phyloP scores from a whole-genome alignment of 1,140 invertebrate genomes.

The Diuraphis noxia region DNA sequence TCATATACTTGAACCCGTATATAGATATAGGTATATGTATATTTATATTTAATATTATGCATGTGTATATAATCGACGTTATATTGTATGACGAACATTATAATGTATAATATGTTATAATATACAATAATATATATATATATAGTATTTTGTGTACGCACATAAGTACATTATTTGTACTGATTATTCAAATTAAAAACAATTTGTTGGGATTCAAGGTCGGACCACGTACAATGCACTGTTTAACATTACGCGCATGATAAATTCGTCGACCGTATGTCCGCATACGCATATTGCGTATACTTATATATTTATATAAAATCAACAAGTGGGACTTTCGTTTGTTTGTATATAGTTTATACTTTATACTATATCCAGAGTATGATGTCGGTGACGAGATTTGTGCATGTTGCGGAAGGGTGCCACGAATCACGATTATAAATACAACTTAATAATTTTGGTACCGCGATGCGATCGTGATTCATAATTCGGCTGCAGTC shows the following conservation, averaged over 20 bases:
- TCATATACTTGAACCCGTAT: neutral
- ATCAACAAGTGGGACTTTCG: neutral
- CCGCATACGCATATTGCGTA: neutral
- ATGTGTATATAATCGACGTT: neutral
- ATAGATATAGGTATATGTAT: neutral
- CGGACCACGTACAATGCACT: neutral
- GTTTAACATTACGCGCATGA: neutral
- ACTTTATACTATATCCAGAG: no score
- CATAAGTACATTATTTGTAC: neutral
- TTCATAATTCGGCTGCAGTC: neutral
- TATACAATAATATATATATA: neutral
- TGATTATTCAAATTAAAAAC: constrained; percentile 5
- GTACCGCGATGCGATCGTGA: neutral
- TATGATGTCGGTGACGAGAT: neutral
- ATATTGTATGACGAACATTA: neutral
- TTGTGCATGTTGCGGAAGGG: neutral
- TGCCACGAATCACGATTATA: neutral
- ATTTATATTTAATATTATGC: neutral
- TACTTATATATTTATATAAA: no score
- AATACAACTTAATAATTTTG: neutral
- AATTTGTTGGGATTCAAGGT: constrained; percentile 6
- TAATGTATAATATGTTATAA: neutral
- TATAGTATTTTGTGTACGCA: neutral
- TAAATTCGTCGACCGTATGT: neutral
- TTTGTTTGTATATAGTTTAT: neutral